Evolutionary conservation across 2,888 invertebrate species (phyloP), one percentile per base, ranked within the genome.

Genomic region (Gymnosoma rotundatum): DNA sequence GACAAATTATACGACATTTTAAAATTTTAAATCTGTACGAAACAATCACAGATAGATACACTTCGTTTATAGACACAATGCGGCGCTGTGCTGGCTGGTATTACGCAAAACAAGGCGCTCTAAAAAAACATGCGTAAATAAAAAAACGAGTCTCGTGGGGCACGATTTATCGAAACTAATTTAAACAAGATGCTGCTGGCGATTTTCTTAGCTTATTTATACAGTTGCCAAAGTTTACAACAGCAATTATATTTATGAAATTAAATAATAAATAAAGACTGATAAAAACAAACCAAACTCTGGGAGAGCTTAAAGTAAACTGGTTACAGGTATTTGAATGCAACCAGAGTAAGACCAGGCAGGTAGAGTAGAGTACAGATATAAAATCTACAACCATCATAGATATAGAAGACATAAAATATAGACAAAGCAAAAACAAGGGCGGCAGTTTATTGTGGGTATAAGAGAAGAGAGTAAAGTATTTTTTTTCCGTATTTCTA

Each of bases 231-330:
- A 20, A 18, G 64, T 36, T 78, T 63, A 20, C 36, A 52, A 38
- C 10, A 54, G 7, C 10, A 12, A 42, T 12, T 12, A 42, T 42
- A 32, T 61, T 18, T 21, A 45, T 4, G 9, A 72, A 60, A 76
- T 52, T 32, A 32, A 32, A 32, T 32, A 32, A 10, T 21, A 72
- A 42, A 42, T 45, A 82, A 67, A 48, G 12, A 67, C 81, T 50
- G 81, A 50, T 70, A 56, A 66, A 45, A 50, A 38, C 50, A 72
- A 76, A 83, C 83, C 61, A 78, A 81, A 81, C 84, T 70, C 73
- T 78, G 60, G 48, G 42, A 84, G 78, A 81, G 84, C 50, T 84
- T 78, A 70, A 78, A 78, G 10, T 54, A 78, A 84, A 84, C 84
- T 84, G 84, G 84, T 84, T 81, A 78, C 74, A 81, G 69, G 64